Percentiles rank a stretch among this genome's conserved stretches.
phyloP scores from a whole-genome alignment of 2,113 vertebrate species.

The Orycteropus afer region DNA sequence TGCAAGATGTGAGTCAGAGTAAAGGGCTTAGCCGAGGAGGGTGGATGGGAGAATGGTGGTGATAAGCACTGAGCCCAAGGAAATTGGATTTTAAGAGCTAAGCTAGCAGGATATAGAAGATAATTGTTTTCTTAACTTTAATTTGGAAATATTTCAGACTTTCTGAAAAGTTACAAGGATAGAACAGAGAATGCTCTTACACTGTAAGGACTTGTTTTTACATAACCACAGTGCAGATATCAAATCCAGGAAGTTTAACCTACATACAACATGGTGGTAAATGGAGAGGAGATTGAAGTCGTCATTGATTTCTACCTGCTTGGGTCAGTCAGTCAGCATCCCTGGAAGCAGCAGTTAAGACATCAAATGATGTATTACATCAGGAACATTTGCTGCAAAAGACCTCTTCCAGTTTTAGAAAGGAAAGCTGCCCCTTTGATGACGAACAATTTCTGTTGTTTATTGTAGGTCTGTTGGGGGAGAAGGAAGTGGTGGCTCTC shows the following conservation, averaged over 20 bases:
- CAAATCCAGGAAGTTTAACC: background rate
- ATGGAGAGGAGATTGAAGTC: too few species aligned
- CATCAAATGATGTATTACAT: too few species aligned
- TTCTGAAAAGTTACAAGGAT: background rate
- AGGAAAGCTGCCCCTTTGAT: too few species aligned
- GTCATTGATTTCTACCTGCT: too few species aligned
- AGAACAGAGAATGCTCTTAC: background rate
- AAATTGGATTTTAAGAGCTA: background rate
- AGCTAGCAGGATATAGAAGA: background rate
- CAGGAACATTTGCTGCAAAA: too few species aligned
- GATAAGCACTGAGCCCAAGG: background rate
- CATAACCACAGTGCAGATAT: background rate
- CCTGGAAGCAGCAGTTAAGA: too few species aligned
- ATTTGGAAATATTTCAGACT: conserved; percentile 20
- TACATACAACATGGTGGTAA: background rate
- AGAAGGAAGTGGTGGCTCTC: too few species aligned
- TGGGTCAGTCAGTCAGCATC: too few species aligned
- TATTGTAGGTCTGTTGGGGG: too few species aligned
- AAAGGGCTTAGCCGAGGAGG: background rate
- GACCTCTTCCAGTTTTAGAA: too few species aligned
- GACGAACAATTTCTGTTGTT: too few species aligned
- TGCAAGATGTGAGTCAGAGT: background rate
- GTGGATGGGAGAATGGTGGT: background rate
- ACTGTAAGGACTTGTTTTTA: background rate
- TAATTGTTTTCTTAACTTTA: background rate